phyloP scores from a whole-genome alignment of 2,113 vertebrate genomes.

The Callipepla squamata region DNA sequence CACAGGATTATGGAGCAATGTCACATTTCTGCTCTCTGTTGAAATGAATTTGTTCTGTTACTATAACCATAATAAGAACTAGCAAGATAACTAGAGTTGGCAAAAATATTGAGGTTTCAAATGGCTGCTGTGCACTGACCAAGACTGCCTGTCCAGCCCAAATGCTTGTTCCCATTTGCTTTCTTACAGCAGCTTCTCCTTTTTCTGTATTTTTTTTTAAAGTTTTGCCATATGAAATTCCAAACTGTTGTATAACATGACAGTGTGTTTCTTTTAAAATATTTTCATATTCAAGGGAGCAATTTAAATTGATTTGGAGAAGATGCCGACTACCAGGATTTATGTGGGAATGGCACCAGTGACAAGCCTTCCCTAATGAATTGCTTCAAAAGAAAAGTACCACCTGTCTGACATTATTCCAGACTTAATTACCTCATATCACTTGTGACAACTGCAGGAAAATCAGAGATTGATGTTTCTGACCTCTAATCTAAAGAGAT shows the following conservation, averaged over 20 bases:
- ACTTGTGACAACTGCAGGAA: conserved; percentile 50
- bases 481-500: conserved; percentile 46
- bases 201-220: neutral
- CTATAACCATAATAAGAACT: neutral
- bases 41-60: neutral
- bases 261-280: neutral
- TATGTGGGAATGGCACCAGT: conserved; percentile 31
- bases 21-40: neutral
- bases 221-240: neutral
- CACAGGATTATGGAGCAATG: neutral
- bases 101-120: neutral
- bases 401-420: conserved; percentile 50
- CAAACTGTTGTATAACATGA: neutral
- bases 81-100: neutral
- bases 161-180: neutral
- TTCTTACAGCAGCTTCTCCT: neutral
- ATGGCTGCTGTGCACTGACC: neutral
- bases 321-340: neutral
- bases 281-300: neutral
- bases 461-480: conserved; percentile 35
- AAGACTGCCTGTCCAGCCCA: neutral
- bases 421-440: conserved; percentile 43
- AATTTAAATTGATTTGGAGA: neutral
- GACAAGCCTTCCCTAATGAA: conserved; percentile 48
- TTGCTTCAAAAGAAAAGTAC: conserved; percentile 41